phyloP scores from a whole-genome alignment of 2,797 vertebrate genomes.

The Percopsis omiscomaycus region DNA sequence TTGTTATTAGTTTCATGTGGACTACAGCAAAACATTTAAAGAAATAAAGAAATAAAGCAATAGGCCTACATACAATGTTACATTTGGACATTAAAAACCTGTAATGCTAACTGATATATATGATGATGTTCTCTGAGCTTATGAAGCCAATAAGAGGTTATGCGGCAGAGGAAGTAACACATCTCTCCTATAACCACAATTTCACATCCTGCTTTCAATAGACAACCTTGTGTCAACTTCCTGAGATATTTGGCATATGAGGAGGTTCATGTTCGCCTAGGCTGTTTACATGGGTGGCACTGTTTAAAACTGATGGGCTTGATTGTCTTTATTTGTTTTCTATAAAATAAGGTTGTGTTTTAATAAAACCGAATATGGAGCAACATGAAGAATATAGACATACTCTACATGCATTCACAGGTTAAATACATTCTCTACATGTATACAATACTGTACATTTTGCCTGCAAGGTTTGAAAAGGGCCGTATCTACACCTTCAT shows the following conservation, averaged over 20 bases:
- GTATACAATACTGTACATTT: neutral
- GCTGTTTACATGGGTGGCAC: neutral
- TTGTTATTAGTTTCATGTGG: neutral
- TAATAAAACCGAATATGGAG: no score
- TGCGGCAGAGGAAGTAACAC: constrained; percentile 37
- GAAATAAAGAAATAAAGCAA: neutral
- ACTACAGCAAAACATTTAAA: no score
- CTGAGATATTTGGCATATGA: constrained; percentile 52
- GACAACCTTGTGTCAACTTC: constrained; percentile 71
- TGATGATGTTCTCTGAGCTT: neutral
- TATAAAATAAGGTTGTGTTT: neutral
- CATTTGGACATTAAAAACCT: neutral
- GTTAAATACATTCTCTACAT: neutral
- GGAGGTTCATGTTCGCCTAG: neutral
- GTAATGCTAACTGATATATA: neutral
- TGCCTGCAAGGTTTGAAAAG: constrained; percentile 81
- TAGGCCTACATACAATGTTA: neutral
- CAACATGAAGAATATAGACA: neutral
- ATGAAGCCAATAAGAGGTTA: constrained; percentile 13
- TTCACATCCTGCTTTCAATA: constrained; percentile 74
- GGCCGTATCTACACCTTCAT: constrained; percentile 93
- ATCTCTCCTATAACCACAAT: constrained; percentile 52
- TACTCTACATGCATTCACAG: no score
- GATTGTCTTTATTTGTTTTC: neutral
- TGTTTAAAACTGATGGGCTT: neutral